These are phyloP conservation scores for Sisyra nigra DNA, from an alignment of 2,888 invertebrate species.

Conservation along the genomic window DNA sequence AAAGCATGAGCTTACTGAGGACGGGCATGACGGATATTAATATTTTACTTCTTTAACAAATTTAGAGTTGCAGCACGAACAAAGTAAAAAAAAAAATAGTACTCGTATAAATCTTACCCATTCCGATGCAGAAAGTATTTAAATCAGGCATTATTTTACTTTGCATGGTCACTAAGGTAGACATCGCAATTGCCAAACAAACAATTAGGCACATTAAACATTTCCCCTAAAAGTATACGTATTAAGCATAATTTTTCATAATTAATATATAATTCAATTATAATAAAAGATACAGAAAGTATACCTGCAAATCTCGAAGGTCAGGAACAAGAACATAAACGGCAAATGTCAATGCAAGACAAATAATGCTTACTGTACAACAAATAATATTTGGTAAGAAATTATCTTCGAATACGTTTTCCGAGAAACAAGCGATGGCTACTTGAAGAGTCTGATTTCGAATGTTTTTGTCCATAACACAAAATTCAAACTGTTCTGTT, in stretches of 20 bases:
- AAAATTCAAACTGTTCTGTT: too few species aligned
- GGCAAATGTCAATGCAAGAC: conserved; percentile 29
- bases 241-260: not conserved
- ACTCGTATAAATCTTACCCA: not conserved
- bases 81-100: too few species aligned
- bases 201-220: conserved; percentile 43
- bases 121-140: not conserved
- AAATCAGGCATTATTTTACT: not conserved
- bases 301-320: conserved; percentile 35
- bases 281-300: not conserved
- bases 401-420: not conserved
- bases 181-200: conserved; percentile 40
- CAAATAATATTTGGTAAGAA: too few species aligned
- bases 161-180: conserved; percentile 39
- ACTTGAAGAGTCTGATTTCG: too few species aligned
- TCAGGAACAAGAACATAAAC: conserved; percentile 44
- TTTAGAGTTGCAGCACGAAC: too few species aligned
- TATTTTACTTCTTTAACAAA: too few species aligned
- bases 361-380: too few species aligned
- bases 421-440: conserved; percentile 20
- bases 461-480: too few species aligned
- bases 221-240: conserved; percentile 36
- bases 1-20: too few species aligned
- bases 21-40: too few species aligned
- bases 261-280: not conserved